A percentile compares a stretch with the other conserved stretches of the same genome.
These are phyloP conservation scores for Conus ventricosus DNA, from an alignment of 1,140 invertebrate genomes.

Conservation along the genomic window DNA sequence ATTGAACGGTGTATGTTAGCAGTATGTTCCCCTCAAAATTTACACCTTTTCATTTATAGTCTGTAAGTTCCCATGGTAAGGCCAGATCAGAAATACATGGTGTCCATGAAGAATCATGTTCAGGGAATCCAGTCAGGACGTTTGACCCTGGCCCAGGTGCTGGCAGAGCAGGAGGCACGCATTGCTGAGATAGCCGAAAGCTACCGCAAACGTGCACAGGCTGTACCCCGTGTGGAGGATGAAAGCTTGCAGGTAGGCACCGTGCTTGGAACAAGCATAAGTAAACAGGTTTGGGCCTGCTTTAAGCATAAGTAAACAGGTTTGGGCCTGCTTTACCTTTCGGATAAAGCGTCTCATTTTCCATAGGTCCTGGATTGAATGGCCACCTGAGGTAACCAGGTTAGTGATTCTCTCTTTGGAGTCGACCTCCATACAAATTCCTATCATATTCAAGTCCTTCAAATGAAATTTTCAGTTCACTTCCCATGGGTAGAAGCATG, in stretches of 20 bases:
- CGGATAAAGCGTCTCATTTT: too few species aligned
- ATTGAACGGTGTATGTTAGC: not conserved
- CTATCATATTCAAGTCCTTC: too few species aligned
- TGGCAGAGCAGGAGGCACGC: constrained; percentile 59
- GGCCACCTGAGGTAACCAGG: too few species aligned
- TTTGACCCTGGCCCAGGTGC: constrained; percentile 60
- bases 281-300: too few species aligned
- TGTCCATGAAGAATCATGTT: not conserved
- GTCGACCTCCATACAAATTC: too few species aligned
- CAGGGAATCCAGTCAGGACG: constrained; percentile 55
- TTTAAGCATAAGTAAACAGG: too few species aligned
- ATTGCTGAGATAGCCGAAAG: constrained; percentile 53
- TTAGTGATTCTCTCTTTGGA: too few species aligned
- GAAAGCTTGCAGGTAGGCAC: constrained; percentile 18
- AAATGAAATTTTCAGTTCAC: too few species aligned
- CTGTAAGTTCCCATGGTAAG: not conserved
- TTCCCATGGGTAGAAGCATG: too few species aligned
- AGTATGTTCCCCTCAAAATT: not conserved
- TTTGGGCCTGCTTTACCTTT: too few species aligned
- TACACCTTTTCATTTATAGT: not conserved
- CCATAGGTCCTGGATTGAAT: too few species aligned
- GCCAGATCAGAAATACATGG: not conserved
- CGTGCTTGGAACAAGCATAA: too few species aligned
- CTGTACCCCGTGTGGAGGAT: not conserved
- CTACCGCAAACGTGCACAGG: constrained; percentile 35